Percentiles rank a stretch among this genome's conserved stretches.
These are phyloP conservation scores for Wiebesia pumilae DNA, from an alignment of 1,140 invertebrate genomes.

Conservation along the genomic window DNA sequence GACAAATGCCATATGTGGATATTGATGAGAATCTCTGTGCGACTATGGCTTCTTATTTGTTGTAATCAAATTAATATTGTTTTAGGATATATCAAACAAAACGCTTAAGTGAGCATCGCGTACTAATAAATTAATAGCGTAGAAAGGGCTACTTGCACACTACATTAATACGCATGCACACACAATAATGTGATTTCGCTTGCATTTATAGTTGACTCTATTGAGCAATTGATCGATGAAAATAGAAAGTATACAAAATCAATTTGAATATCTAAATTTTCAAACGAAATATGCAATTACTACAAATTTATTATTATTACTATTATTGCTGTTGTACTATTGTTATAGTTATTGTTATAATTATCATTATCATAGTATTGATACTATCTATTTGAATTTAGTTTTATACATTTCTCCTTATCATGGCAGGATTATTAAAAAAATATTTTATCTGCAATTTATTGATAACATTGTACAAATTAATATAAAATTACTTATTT, in stretches of 20 bases:
- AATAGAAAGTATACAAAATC: not conserved
- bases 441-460: not conserved
- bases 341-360: not conserved
- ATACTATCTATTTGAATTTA: not conserved
- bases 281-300: not conserved
- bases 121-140: not conserved
- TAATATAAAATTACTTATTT: too few species aligned
- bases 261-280: not conserved
- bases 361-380: not conserved
- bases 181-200: not conserved
- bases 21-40: not conserved
- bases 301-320: not conserved
- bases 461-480: not conserved
- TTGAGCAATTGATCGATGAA: not conserved
- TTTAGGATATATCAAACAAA: not conserved
- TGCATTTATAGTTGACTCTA: not conserved
- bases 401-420: not conserved
- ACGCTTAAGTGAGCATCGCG: not conserved
- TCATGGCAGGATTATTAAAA: not conserved
- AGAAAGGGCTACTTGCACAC: not conserved
- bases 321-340: not conserved
- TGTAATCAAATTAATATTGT: slow-evolving; percentile 17
- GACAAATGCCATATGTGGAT: too few species aligned
- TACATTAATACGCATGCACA: not conserved
- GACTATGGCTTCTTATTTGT: not conserved